Base-by-base conservation (phyloP, 2,113 vertebrate genomes). In the Odocoileus hemionus region DNA sequence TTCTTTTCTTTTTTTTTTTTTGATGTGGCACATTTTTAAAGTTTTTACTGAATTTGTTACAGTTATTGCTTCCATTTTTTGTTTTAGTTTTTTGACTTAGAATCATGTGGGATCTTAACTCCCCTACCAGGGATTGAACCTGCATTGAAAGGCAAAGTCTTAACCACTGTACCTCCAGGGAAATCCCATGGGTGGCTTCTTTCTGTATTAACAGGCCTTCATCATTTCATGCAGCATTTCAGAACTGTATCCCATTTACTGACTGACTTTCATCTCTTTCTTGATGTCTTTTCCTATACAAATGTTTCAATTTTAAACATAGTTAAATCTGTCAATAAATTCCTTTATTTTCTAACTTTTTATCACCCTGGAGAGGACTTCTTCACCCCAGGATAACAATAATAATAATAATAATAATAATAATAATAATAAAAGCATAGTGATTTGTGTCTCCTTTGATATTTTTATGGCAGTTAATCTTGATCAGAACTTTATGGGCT, bases 291-390 rank as follows among this genome's bases (percentile, higher is more conserved):
- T 95, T 91, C 33, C 36, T 93, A 7, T 52, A 25, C 25, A 94
- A 67, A 39, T 14, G 19, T 83, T 54, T 83, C 50, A 36, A 50
- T 67, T 95, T 88, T 94, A 76, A 64, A 39, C 47, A 1, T 78
- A 50, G 61, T 64, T 91, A 76, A 92, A 28, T 33, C 30, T 92
- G 64, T 64, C 23, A 45, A 5, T 54, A 61, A 85, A 94, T 95
- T 76, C 47, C 30, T 92, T 90, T 58, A 26, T 84, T 95, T 96
- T 92, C 91, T 95, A 94, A 28, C 52, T 79, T 97, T 94, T 70
- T 95, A 11, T 89, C 14, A 57, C 33, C 10, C 58, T 7, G 61
- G 61, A 88, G 50, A 92, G 21, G 30, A 52, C 19, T 57, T 83
- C 12, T 89, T 97, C 6, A 74, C 13, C 61, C 76, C 13, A 36